Evolutionary conservation across 1,140 invertebrate genomes (phyloP).

Genomic region (Drosophila ambigua): DNA sequence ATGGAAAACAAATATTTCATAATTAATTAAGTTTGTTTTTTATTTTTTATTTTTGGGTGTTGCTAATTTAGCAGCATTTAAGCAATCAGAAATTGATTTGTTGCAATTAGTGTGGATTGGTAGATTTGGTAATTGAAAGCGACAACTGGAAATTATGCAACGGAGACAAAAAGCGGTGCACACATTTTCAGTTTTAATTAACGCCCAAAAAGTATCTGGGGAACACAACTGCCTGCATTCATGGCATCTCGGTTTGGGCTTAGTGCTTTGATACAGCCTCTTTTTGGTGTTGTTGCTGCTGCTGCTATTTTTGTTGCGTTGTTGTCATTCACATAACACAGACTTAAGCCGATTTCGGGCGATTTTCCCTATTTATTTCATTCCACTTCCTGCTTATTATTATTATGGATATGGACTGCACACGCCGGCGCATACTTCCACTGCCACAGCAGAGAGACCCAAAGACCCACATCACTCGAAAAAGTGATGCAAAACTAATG

Average conservation of each 20-base stretch:
- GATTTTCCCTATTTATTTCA: slow-evolving; percentile 22
- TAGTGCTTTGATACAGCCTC: neutral
- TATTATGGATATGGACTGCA: slow-evolving; percentile 20
- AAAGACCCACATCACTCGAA: slow-evolving; percentile 36
- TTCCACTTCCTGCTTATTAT: slow-evolving; percentile 74
- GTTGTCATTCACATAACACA: slow-evolving; percentile 55
- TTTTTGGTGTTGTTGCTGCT: no score
- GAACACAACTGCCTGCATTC: slow-evolving; percentile 23
- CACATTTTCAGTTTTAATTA: slow-evolving; percentile 50
- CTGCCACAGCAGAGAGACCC: slow-evolving; percentile 36
- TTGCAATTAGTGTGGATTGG: slow-evolving; percentile 57
- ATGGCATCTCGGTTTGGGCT: slow-evolving; percentile 50
- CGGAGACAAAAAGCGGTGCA: slow-evolving; percentile 22
- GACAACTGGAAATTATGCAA: slow-evolving; percentile 67
- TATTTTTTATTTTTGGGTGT: slow-evolving; percentile 16
- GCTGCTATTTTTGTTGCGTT: slow-evolving; percentile 5
- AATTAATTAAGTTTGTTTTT: slow-evolving; percentile 54
- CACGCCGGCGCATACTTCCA: neutral
- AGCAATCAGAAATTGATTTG: slow-evolving; percentile 58
- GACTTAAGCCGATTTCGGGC: slow-evolving; percentile 74
- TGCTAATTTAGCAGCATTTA: slow-evolving; percentile 43
- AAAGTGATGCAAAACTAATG: slow-evolving; percentile 21
- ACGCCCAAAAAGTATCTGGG: slow-evolving; percentile 40
- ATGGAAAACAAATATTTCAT: slow-evolving; percentile 33
- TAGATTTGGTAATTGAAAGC: slow-evolving; percentile 61